Conservation (phyloP, 2,797 vertebrate species). For the Tachyglossus aculeatus region DNA sequence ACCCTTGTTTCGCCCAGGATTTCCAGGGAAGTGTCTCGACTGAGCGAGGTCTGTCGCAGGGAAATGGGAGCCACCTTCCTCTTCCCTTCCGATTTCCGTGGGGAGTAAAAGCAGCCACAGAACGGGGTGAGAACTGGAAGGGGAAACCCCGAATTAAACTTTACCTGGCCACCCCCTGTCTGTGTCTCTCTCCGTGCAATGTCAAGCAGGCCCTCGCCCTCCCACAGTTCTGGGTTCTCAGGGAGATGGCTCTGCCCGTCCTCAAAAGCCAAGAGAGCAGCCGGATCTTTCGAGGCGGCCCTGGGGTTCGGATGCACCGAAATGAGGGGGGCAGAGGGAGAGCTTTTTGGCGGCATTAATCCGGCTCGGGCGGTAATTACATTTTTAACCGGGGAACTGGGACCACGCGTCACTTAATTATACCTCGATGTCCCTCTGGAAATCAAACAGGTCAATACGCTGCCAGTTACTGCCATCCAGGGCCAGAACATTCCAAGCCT, state of each 20-base stretch:
- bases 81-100: no score
- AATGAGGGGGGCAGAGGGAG: conserved; percentile 55
- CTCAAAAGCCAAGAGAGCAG: conserved; percentile 56
- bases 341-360: conserved; percentile 41
- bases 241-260: conserved; percentile 18
- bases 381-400: conserved; percentile 58
- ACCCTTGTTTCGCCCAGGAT: no score
- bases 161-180: no score
- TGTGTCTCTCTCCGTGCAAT: no score
- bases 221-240: no score
- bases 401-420: conserved; percentile 59
- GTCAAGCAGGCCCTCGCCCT: no score
- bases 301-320: conserved; percentile 36
- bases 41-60: no score
- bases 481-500: conserved; percentile 98
- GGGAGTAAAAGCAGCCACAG: no score
- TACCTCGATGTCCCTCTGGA: conserved; percentile 99
- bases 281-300: conserved; percentile 12
- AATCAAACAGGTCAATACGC: conserved; percentile 96
- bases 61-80: no score
- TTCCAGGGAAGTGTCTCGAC: no score
- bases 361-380: conserved; percentile 61
- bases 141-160: no score
- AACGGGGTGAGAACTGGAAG: no score
- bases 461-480: conserved; percentile 99